Percentiles rank a stretch among this genome's conserved stretches.
Evolutionary conservation across 2,888 invertebrate genomes (phyloP).

Genomic region (Elegia similella): DNA sequence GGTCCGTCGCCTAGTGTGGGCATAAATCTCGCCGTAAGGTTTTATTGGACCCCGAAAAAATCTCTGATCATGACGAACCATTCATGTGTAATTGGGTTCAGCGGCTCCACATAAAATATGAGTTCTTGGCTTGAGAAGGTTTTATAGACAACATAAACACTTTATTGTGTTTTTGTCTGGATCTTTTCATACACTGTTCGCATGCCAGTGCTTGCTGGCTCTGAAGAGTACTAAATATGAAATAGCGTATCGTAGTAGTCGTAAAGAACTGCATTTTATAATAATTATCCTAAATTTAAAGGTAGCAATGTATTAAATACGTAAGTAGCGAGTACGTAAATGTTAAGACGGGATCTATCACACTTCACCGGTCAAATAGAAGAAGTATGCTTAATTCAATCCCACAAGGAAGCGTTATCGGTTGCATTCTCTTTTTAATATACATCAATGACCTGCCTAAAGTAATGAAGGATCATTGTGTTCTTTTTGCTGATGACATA

Average conservation of each 20-base stretch:
- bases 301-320: too few relatives aligned
- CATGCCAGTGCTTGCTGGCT: conserved; percentile 24
- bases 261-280: not conserved
- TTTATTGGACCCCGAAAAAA: conserved; percentile 71
- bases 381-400: too few relatives aligned
- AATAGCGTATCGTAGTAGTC: not conserved
- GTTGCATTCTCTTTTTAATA: too few relatives aligned
- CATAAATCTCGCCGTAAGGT: conserved; percentile 67
- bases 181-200: conserved; percentile 48
- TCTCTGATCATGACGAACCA: conserved; percentile 76
- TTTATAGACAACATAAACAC: conserved; percentile 77
- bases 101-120: conserved; percentile 73
- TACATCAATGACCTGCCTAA: too few relatives aligned
- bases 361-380: too few relatives aligned
- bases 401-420: too few relatives aligned
- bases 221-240: not conserved
- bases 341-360: too few relatives aligned
- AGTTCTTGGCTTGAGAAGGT: conserved; percentile 62
- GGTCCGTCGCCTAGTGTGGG: conserved; percentile 50
- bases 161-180: conserved; percentile 71
- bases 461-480: too few relatives aligned
- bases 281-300: too few relatives aligned
- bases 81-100: conserved; percentile 78
- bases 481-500: too few relatives aligned
- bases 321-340: too few relatives aligned